These are phyloP conservation scores for Eulemur coronatus DNA, from an alignment of 2,797 vertebrate species.

Conservation along the genomic window DNA sequence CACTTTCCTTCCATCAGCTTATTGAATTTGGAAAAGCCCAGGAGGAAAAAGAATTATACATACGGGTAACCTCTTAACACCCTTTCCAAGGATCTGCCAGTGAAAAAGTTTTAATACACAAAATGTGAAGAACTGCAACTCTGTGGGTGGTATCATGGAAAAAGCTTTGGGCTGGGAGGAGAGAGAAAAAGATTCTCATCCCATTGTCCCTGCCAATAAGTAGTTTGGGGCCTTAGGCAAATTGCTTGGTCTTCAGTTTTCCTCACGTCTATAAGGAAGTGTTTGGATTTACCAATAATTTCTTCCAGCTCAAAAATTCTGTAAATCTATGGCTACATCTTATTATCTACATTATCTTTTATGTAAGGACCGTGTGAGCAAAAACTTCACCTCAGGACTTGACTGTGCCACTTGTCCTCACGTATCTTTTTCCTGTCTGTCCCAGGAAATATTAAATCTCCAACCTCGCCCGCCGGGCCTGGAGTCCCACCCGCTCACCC, in stretches of 20 bases:
- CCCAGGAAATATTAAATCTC: neutral
- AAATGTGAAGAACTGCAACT: constrained; percentile 32
- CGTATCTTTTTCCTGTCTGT: neutral
- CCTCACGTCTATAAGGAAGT: constrained; percentile 47
- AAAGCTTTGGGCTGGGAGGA: constrained; percentile 44
- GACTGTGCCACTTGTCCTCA: neutral
- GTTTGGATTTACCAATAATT: constrained; percentile 42
- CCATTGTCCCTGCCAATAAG: constrained; percentile 47
- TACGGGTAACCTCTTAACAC: neutral
- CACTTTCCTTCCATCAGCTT: neutral
- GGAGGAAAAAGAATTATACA: constrained; percentile 6
- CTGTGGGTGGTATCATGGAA: constrained; percentile 69
- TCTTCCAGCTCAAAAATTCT: neutral
- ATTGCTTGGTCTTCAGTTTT: constrained; percentile 32
- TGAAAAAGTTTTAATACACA: constrained; percentile 56
- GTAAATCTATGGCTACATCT: neutral
- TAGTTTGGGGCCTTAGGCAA: constrained; percentile 40
- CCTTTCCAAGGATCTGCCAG: constrained; percentile 25
- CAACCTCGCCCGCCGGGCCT: neutral
- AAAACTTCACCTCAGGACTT: neutral
- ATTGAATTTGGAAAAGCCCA: constrained; percentile 31
- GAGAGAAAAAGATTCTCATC: constrained; percentile 15
- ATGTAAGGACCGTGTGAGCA: neutral
- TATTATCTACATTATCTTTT: neutral
- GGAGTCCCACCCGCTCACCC: neutral